A percentile compares a stretch with the other conserved stretches of the same genome.
These are phyloP conservation scores for Rhagonycha fulva DNA, from an alignment of 2,888 invertebrate genomes.

Conservation along the genomic window DNA sequence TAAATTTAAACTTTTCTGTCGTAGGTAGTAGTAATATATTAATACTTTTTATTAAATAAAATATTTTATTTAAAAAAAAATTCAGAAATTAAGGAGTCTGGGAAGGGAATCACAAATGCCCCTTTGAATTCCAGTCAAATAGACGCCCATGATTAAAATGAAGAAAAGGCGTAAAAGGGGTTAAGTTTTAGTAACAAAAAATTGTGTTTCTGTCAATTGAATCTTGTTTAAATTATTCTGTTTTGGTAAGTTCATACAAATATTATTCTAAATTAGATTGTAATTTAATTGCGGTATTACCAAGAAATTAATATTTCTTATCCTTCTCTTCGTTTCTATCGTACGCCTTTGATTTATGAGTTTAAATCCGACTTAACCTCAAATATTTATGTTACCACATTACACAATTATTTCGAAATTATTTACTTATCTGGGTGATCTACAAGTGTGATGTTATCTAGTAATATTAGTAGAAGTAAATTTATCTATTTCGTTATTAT, in stretches of 20 bases:
- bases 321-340: neutral
- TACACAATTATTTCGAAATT: neutral
- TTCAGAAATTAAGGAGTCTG: no score
- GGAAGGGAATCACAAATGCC: no score
- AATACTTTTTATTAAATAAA: no score
- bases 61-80: no score
- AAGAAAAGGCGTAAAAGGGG: no score
- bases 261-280: neutral
- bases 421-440: neutral
- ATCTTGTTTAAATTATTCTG: neutral
- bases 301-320: neutral
- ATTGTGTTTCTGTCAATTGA: neutral
- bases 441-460: neutral
- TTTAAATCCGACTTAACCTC: neutral
- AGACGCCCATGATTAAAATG: no score
- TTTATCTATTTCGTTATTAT: neutral
- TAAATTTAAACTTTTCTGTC: no score
- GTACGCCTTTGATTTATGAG: neutral
- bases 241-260: neutral
- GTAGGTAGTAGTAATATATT: no score
- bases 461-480: neutral
- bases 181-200: neutral
- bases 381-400: neutral
- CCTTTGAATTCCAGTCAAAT: no score
- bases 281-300: neutral